Evolutionary conservation across 1,140 invertebrate species (phyloP), one percentile per base, ranked within the genome.

Genomic region (Diorhabda carinulata): DNA sequence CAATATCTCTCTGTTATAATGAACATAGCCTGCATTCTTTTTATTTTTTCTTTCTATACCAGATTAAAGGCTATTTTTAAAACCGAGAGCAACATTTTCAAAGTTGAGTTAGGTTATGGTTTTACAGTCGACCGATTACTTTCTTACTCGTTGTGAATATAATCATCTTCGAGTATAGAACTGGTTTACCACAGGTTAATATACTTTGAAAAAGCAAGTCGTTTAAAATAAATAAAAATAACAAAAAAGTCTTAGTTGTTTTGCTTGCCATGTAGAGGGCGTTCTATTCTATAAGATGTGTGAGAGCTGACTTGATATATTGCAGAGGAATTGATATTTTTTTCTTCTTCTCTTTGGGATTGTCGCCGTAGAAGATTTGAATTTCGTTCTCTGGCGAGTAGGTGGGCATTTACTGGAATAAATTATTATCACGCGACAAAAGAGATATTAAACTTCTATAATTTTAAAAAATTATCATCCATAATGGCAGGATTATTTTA

Each of bases 31-130:
- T 56, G 61, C 65, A 59, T 67, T 70, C 64, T 66, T 70, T 70
- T 64, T 67, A 68, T 73, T 73, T 71, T 75, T 72, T 73, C 67
- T 66, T 61, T 61, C 66, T 68, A 69, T 74, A 72, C 74, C 74
- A 77, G 76, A 77, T 77, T 75, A 76, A 74, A 73, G 65, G 73
- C 72, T 78, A 78, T 78, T 78, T 78, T 78, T 78, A 78, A 78
- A 76, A 68, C 76, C 72, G 72, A 72, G 73, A 78, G 73, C 74
- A 78, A 78, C 76, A 78, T 76, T 78, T 78, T 78, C 75, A 75
- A 75, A 76, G 69, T 78, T 75, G 70, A 76, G 74, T 76, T 78
- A 78, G 76, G 76, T 78, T 78, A 78, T 78, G 75, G 75, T 72
- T 76, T 68, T 74, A 72, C 76, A 75, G 71, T 71, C 64, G 75